These are phyloP conservation scores for Girardinichthys multiradiatus DNA, from an alignment of 2,113 vertebrate genomes.

Conservation along the genomic window DNA sequence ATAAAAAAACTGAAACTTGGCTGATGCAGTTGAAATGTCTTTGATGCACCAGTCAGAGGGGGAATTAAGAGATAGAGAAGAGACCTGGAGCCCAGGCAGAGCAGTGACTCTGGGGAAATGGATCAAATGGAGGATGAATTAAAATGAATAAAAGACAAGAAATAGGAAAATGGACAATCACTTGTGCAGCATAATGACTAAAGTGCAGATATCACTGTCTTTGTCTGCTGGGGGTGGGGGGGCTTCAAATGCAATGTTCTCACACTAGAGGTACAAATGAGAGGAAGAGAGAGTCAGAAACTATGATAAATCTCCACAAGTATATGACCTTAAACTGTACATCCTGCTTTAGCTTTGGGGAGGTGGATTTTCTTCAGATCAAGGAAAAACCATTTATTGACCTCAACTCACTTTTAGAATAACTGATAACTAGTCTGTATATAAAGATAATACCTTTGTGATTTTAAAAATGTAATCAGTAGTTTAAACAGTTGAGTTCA, in stretches of 20 bases:
- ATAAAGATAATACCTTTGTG: not conserved
- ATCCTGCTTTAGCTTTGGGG: slow-evolving; percentile 67
- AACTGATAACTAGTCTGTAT: slow-evolving; percentile 27
- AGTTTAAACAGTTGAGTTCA: not conserved
- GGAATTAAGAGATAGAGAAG: slow-evolving; percentile 66
- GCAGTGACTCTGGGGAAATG: slow-evolving; percentile 55
- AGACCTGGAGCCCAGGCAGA: slow-evolving; percentile 61
- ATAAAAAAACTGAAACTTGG: slow-evolving; percentile 49
- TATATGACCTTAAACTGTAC: slow-evolving; percentile 53
- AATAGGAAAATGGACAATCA: slow-evolving; percentile 73
- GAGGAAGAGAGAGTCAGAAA: slow-evolving; percentile 55
- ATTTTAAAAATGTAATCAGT: not conserved
- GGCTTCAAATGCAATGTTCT: slow-evolving; percentile 59
- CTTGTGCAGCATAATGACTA: slow-evolving; percentile 70
- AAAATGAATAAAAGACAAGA: slow-evolving; percentile 75
- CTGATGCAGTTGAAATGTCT: slow-evolving; percentile 38
- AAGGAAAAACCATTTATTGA: slow-evolving; percentile 59
- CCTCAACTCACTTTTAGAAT: slow-evolving; percentile 50
- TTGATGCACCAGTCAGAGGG: slow-evolving; percentile 53
- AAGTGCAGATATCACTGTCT: slow-evolving; percentile 71
- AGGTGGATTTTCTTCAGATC: slow-evolving; percentile 19
- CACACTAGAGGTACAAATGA: slow-evolving; percentile 63
- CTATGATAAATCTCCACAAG: slow-evolving; percentile 67
- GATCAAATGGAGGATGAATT: slow-evolving; percentile 70
- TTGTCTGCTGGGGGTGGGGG: slow-evolving; percentile 53